Conservation (phyloP, 64 coral and sea anemone genomes). For the Trachythela sp. region DNA sequence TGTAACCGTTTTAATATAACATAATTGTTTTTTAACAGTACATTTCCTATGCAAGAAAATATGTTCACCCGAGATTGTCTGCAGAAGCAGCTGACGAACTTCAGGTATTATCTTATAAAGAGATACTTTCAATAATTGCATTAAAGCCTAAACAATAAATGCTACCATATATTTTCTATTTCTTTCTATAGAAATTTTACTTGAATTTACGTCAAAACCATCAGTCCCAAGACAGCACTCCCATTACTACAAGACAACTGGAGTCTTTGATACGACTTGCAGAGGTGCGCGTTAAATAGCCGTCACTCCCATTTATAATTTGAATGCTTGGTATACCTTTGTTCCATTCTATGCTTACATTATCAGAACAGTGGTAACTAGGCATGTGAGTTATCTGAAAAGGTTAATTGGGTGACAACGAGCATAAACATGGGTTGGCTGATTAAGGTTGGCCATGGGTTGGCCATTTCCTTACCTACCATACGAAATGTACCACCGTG, state of each 20-base stretch:
- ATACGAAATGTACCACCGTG: too few species aligned
- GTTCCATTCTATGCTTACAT: not conserved
- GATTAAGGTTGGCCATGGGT: too few species aligned
- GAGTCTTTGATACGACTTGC: slow-evolving; percentile 95
- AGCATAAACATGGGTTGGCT: too few species aligned
- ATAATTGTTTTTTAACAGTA: slow-evolving; percentile 44
- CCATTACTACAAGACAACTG: slow-evolving; percentile 89
- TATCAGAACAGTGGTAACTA: too few species aligned
- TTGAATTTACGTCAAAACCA: slow-evolving; percentile 73
- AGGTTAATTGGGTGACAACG: too few species aligned
- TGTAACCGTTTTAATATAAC: not conserved
- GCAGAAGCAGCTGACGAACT: slow-evolving; percentile 77
- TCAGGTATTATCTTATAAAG: slow-evolving; percentile 46
- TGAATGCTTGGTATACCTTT: too few species aligned
- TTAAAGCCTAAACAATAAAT: not conserved
- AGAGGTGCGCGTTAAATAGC: slow-evolving; percentile 42
- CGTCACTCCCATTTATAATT: not conserved
- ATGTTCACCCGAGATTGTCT: slow-evolving; percentile 83
- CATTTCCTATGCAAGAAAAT: slow-evolving; percentile 86
- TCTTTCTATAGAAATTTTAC: slow-evolving; percentile 71
- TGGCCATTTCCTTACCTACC: too few species aligned
- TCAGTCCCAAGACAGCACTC: slow-evolving; percentile 65
- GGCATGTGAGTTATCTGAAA: too few species aligned
- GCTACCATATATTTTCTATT: not conserved
- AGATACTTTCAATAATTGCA: not conserved